Conservation (phyloP, 1,140 invertebrate genomes). For the Cydia amplana region DNA sequence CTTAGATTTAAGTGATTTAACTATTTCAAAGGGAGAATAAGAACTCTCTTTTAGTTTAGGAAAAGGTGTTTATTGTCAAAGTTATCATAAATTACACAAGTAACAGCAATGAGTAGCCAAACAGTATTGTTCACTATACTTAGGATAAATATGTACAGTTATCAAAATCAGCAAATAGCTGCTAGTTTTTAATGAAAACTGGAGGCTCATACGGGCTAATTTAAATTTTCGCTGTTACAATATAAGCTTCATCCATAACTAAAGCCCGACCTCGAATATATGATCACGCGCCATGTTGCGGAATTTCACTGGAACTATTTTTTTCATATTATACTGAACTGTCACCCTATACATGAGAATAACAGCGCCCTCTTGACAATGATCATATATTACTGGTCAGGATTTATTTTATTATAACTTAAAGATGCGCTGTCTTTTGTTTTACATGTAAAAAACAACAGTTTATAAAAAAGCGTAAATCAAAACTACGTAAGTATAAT, state of each 20-base stretch:
- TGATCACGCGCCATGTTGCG: too few species aligned
- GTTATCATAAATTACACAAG: slow-evolving; percentile 64
- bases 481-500: not conserved
- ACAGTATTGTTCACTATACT: slow-evolving; percentile 44
- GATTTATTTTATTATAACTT: not conserved
- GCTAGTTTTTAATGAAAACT: not conserved
- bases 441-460: not conserved
- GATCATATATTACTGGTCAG: too few species aligned
- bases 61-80: slow-evolving; percentile 72
- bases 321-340: too few species aligned
- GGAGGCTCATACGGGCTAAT: not conserved
- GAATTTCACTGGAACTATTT: too few species aligned
- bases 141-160: slow-evolving; percentile 41
- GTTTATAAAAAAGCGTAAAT: not conserved
- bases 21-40: not conserved
- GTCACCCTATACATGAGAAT: too few species aligned
- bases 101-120: slow-evolving; percentile 65
- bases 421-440: not conserved
- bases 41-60: slow-evolving; percentile 50
- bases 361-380: too few species aligned
- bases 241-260: not conserved
- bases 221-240: not conserved
- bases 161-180: not conserved
- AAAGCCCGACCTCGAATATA: too few species aligned
- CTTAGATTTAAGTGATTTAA: too few species aligned